A percentile compares a stretch with the other conserved stretches of the same genome.
phyloP scores from a whole-genome alignment of 2,888 invertebrate genomes.

The Anarsia innoxiella region DNA sequence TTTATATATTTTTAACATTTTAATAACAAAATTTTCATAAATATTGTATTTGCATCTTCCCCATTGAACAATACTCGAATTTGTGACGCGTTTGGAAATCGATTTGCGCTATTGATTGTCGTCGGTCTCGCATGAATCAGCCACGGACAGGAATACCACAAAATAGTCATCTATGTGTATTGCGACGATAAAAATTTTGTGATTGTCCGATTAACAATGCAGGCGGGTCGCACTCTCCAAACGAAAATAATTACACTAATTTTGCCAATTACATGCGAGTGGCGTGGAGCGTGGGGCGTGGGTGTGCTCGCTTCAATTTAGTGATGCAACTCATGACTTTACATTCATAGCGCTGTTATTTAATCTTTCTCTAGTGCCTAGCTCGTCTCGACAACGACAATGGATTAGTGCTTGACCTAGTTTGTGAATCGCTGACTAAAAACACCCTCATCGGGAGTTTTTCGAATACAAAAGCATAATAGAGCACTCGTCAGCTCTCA shows the following conservation, averaged over 20 bases:
- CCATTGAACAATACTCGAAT: neutral
- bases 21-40: too few relatives aligned
- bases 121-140: neutral
- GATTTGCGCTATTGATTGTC: neutral
- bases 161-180: neutral
- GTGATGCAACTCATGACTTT: constrained; percentile 31
- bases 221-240: constrained; percentile 30
- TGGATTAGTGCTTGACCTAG: constrained; percentile 32
- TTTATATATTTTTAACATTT: too few relatives aligned
- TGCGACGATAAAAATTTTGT: neutral
- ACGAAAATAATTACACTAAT: constrained; percentile 57
- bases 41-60: too few relatives aligned
- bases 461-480: too few relatives aligned
- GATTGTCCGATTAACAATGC: neutral
- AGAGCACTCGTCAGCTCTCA: too few relatives aligned
- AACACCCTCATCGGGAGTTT: too few relatives aligned
- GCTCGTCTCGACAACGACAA: constrained; percentile 18
- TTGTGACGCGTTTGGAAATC: neutral
- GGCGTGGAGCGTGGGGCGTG: constrained; percentile 48
- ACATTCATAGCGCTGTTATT: constrained; percentile 43
- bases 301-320: constrained; percentile 22
- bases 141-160: neutral
- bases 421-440: too few relatives aligned
- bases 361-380: constrained; percentile 32
- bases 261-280: constrained; percentile 51